These are phyloP conservation scores for Melanerpes formicivorus DNA, from an alignment of 2,113 vertebrate species.

Conservation along the genomic window DNA sequence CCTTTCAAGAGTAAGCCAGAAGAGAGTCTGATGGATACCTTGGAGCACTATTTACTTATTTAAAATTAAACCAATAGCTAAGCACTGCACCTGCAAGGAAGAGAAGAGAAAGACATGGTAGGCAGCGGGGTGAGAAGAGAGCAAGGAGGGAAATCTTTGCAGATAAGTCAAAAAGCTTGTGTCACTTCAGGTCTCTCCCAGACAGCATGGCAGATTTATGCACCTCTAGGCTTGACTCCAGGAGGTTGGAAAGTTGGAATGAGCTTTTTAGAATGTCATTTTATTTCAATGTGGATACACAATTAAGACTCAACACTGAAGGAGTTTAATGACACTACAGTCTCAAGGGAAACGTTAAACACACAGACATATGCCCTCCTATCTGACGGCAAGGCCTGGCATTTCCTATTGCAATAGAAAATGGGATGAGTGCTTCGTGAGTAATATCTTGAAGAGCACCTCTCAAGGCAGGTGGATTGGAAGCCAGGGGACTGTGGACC, in stretches of 20 bases:
- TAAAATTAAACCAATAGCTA: background rate
- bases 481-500: background rate
- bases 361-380: background rate
- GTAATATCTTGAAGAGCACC: background rate
- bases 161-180: background rate
- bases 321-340: background rate
- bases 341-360: background rate
- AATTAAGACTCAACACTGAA: background rate
- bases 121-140: background rate
- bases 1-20: background rate
- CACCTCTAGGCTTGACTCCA: background rate
- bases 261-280: background rate
- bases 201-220: background rate
- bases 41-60: background rate
- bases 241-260: slow-evolving; percentile 11
- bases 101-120: background rate
- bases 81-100: background rate
- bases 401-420: background rate
- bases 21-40: background rate
- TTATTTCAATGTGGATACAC: background rate
- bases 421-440: background rate
- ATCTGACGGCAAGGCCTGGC: background rate
- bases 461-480: background rate
- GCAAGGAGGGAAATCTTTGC: background rate
- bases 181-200: background rate